These are phyloP conservation scores for Cassiopea xamachana DNA, from an alignment of 30 jellyfish, hydroid and myxozoan genomes.

Conservation along the genomic window DNA sequence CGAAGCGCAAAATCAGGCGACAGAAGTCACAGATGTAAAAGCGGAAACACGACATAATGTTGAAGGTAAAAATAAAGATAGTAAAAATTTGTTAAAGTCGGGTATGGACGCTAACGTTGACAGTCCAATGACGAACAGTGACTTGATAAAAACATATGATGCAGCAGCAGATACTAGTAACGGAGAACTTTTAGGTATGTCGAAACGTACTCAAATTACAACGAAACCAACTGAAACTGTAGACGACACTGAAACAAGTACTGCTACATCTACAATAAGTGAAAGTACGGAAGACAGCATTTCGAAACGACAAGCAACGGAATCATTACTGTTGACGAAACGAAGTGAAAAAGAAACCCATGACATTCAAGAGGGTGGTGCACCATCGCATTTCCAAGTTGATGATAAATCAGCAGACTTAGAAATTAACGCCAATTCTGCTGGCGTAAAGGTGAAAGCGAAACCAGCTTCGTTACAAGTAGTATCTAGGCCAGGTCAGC, in stretches of 20 bases:
- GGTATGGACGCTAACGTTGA: slow-evolving; percentile 97
- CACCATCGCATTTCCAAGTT: slow-evolving; percentile 96
- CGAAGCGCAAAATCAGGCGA: slow-evolving; percentile 30
- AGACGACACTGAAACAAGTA: slow-evolving; percentile 14
- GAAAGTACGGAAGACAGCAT: slow-evolving; percentile 24
- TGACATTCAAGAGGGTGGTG: slow-evolving; percentile 95
- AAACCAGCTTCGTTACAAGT: slow-evolving; percentile 97
- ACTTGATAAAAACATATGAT: slow-evolving; percentile 78
- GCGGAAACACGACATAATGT: slow-evolving; percentile 73
- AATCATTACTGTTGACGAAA: slow-evolving; percentile 18
- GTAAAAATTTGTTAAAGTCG: slow-evolving; percentile 31
- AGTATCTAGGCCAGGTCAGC: slow-evolving; percentile 94
- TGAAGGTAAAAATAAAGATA: slow-evolving; percentile 73
- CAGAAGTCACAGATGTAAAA: slow-evolving; percentile 28
- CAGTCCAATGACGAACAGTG: slow-evolving; percentile 87
- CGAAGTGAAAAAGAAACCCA: slow-evolving; percentile 84
- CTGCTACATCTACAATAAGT: slow-evolving; percentile 9
- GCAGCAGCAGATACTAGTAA: slow-evolving; percentile 72
- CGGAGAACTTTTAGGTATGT: slow-evolving; percentile 93
- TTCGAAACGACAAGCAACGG: slow-evolving; percentile 30
- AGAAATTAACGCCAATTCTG: slow-evolving; percentile 96
- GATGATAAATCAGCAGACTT: slow-evolving; percentile 94
- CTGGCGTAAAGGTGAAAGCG: slow-evolving; percentile 96
- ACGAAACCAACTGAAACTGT: slow-evolving; percentile 17
- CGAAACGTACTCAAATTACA: slow-evolving; percentile 44